A percentile compares a stretch with the other conserved stretches of the same genome.
These are phyloP conservation scores for Toxotes chatareus DNA, from an alignment of 2,113 vertebrate species.

Conservation along the genomic window DNA sequence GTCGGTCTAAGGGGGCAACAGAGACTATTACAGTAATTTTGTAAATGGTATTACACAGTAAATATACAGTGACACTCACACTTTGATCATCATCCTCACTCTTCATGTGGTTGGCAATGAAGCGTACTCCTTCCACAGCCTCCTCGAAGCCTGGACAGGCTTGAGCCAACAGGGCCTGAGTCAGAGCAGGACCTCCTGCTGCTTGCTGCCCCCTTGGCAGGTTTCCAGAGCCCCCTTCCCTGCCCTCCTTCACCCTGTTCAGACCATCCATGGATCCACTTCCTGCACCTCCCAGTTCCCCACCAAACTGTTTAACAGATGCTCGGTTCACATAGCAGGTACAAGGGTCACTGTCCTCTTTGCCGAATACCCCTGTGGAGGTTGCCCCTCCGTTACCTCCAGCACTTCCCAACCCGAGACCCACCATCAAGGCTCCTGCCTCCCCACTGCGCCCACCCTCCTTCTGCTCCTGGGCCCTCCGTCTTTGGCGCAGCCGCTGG, in stretches of 20 bases:
- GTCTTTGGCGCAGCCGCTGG: conserved; percentile 89
- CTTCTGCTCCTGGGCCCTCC: conserved; percentile 85
- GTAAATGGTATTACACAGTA: background rate
- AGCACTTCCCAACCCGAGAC: conserved; percentile 60
- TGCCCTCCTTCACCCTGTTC: conserved; percentile 84
- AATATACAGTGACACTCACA: conserved; percentile 83
- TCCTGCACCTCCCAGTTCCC: conserved; percentile 75
- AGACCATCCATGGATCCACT: conserved; percentile 82
- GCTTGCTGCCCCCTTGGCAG: conserved; percentile 74
- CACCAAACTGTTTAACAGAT: conserved; percentile 85
- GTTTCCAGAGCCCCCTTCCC: conserved; percentile 72
- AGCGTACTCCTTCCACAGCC: conserved; percentile 93
- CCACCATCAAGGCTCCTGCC: conserved; percentile 78
- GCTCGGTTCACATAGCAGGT: conserved; percentile 91
- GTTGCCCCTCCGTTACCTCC: conserved; percentile 63
- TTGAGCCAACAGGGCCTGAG: conserved; percentile 81
- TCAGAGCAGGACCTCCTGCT: conserved; percentile 75
- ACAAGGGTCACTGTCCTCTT: conserved; percentile 82
- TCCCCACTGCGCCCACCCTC: conserved; percentile 71
- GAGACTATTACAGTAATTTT: background rate
- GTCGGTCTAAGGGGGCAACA: background rate
- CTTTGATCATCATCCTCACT: conserved; percentile 96
- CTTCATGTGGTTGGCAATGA: conserved; percentile 97
- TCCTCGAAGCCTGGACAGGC: conserved; percentile 90
- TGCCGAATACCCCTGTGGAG: conserved; percentile 71